Base-by-base conservation (phyloP, 2,113 vertebrate species). In the Cephalopterus ornatus region DNA sequence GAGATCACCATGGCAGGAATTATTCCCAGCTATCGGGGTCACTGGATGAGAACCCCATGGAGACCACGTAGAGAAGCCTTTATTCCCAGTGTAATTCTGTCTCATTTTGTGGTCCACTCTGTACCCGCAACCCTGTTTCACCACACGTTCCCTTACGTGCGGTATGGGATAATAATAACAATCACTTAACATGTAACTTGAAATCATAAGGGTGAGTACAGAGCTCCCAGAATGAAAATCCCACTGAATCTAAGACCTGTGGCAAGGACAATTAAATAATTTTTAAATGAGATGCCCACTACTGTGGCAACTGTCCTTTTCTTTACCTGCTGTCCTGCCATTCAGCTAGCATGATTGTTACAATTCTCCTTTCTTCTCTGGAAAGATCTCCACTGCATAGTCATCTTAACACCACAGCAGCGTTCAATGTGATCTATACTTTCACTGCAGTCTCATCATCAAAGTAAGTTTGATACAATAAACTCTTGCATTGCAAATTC, bases 61-160 rank as follows among this genome's bases (percentile, higher is more conserved):
- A 92, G 42, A 28, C 23, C 53, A 52, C 27, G 28, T n/a, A 72
- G 3, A 82, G 35, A 21, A 72, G 32, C 11, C 58, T 83, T 83
- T 79, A 42, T 73, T 86, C 30, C 32, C 32, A 14, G 14, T 70
- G 32, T 37, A 56, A 75, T 67, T 33, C 27, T 39, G 35, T 44
- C 44, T 47, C 32, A 37, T 56, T 76, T 47, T 44, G 33, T 49
- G 46, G 14, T 42, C 22, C 46, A 24, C 14, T 47, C n/a, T 44
- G 47, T 63, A 89, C 10, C 27, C 41, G 11, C 56, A 52, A 26
- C 65, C 33, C 37, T 63, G n/a, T 86, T 84, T 53, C 56, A 78
- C 35, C 18, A 16, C 0, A 0, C 28, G 12, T 58, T 88, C 37
- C 55, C 28, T 62, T 42, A 61, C 1, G 11, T 19, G 41, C 15